Base-by-base conservation (phyloP, 2,888 invertebrate species). In the Seladonia tumulorum region DNA sequence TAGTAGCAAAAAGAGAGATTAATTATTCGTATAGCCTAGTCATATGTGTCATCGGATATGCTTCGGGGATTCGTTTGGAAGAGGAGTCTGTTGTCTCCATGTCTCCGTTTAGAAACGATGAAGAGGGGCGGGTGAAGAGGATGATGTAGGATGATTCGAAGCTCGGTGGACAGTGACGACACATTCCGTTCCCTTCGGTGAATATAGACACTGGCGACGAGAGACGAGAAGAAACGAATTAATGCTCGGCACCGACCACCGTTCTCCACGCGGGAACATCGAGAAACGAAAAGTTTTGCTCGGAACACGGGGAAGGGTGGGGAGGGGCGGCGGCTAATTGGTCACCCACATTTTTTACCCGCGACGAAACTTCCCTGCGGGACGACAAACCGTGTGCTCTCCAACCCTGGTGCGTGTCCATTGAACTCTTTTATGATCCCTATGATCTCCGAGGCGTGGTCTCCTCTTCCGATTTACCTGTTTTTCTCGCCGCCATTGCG, bases 31-130 rank as follows among this genome's bases (percentile, higher is more conserved):
- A 57, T n/a, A 93, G 88, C 87, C 91, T 92, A 93, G 91, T 94
- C 91, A 93, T 93, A 94, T 93, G 93, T 93, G 91, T 93, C 90
- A 92, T 88, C 91, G 92, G 94, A 94, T 94, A 94, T 94, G 94
- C 93, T 92, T 93, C 86, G 88, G 90, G 92, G 91, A 90, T 92
- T 91, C 42, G 70, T 80, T 80, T 45, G 42, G 47, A 57, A 12
- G 57, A 57, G 57, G 57, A n/a, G 53, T 8, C 7, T 22, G 22
- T 7, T 22, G 22, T 10, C 10, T 10, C 74, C 85, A 73, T 79
- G 83, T 81, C 25, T 47, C n/a, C 42, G 45, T 72, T 22, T 25
- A 18, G 35, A 66, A 14, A 70, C 70, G 45, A 53, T 25, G 16
- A 29, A 1, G 25, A 22, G 0, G 22, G 25, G 16, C 3, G 25